Base-by-base conservation (phyloP, 2,888 invertebrate species). In the Alviniconcha strummeri region DNA sequence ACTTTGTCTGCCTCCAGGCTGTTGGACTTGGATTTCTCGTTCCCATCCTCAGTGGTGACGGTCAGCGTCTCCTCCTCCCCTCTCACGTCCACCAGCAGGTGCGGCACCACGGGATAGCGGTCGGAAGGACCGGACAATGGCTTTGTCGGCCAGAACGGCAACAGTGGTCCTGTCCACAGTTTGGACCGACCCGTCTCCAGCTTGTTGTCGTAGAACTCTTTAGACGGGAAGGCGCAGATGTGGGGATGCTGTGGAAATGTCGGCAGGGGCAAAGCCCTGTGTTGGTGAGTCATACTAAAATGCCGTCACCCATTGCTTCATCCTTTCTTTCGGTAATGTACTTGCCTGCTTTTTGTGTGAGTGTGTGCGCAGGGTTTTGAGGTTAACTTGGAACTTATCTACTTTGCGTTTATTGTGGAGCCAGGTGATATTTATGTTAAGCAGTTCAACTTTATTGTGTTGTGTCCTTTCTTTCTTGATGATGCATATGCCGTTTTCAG, bases 1-100 rank as follows among this genome's bases (percentile, higher is more conserved):
- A 89, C 90, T 78, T 90, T 85, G 11, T 89, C 82, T 7, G 89
- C 86, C 85, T 92, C 92, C 19, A 76, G 85, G 6, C 60, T 71
- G 77, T 92, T 92, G 72, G 89, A 90, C 82, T 88, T 89, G 17
- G 92, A 92, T 77, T 88, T 87, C 64, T 90, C 90, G 79, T 90
- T 90, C 52, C 91, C 92, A 13, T 91, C 91, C 19, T 88, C 90
- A 6, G 91, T 89, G 13, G 90, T 85, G 11, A 90, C 91, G 8
- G 88, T 87, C 52, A 90, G 86, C 7, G 85, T 82, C 80, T 87
- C 85, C 82, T 92, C 92, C 36, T 85, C 86, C 0, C 92, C 92
- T 64, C 88, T 89, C 7, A 91, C 87, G 84, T 92, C 90, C 4
- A 89, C 87, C 71, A 92, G 89, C 8, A 90, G 86, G 79, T 90